These are phyloP conservation scores for Chrosomus eos DNA, from an alignment of 2,797 vertebrate species.

Conservation along the genomic window DNA sequence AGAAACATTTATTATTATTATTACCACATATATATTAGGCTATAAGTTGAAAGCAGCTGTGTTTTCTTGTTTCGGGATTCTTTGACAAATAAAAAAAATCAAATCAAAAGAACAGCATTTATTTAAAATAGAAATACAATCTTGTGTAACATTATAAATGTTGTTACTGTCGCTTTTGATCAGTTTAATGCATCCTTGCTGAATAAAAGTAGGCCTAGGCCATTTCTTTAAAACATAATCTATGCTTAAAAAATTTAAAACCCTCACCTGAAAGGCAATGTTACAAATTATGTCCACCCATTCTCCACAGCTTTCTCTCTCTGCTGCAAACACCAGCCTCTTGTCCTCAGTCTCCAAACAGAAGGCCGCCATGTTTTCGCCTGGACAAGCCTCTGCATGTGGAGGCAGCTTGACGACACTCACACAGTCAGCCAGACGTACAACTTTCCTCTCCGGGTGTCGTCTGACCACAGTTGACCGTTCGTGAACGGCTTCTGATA, in stretches of 20 bases:
- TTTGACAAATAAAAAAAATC: neutral
- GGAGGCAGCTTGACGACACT: slow-evolving; percentile 80
- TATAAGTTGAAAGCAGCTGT: neutral
- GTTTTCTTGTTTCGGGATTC: neutral
- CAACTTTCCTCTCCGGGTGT: slow-evolving; percentile 81
- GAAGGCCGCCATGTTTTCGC: slow-evolving; percentile 84
- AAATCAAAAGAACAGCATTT: neutral
- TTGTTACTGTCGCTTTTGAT: neutral
- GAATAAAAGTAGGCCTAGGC: neutral
- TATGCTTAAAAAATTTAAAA: neutral
- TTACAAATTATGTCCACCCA: slow-evolving; percentile 89
- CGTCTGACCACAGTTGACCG: slow-evolving; percentile 51
- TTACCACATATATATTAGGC: no score
- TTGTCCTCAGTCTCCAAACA: slow-evolving; percentile 85
- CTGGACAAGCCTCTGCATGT: slow-evolving; percentile 81
- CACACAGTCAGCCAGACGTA: slow-evolving; percentile 85
- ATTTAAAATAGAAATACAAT: neutral
- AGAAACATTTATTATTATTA: no score
- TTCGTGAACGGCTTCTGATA: slow-evolving; percentile 76
- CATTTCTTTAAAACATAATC: neutral
- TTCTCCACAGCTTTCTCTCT: slow-evolving; percentile 77
- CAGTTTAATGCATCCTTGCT: neutral
- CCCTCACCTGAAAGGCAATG: slow-evolving; percentile 83
- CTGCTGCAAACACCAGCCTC: slow-evolving; percentile 85
- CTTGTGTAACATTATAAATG: neutral